Percentiles rank a stretch among this genome's conserved stretches.
These are phyloP conservation scores for Sciaenops ocellatus DNA, from an alignment of 2,797 vertebrate genomes.

Conservation along the genomic window DNA sequence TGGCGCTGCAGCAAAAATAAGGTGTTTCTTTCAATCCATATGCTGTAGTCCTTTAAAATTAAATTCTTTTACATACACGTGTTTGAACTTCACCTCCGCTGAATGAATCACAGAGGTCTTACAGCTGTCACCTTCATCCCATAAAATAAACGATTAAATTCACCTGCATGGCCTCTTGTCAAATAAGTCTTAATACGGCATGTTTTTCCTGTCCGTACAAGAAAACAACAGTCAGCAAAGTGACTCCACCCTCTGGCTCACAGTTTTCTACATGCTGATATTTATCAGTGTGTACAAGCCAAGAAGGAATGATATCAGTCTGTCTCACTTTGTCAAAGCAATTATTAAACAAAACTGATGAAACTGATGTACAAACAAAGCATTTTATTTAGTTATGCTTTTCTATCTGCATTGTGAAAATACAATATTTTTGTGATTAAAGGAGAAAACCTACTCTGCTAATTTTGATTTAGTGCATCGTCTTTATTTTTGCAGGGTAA, in stretches of 20 bases:
- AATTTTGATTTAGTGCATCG: background rate
- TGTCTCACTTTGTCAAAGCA: constrained; percentile 11
- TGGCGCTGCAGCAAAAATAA: background rate
- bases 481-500: constrained; percentile 16
- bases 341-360: background rate
- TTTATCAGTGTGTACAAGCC: background rate
- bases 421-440: background rate
- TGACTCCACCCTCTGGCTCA: constrained; percentile 18
- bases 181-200: constrained; percentile 20
- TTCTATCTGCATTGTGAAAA: background rate
- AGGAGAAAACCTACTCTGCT: background rate
- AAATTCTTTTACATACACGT: background rate
- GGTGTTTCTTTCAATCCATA: background rate
- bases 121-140: background rate
- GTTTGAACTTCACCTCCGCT: background rate
- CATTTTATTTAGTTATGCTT: background rate
- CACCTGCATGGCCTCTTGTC: constrained; percentile 10
- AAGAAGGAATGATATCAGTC: background rate
- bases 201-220: constrained; percentile 37
- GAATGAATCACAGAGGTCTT: background rate
- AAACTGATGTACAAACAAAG: background rate
- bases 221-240: constrained; percentile 36
- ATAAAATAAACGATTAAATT: background rate
- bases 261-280: background rate
- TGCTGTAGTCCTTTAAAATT: background rate